Conservation (phyloP, 2,888 invertebrate genomes). For the Erebia ligea region DNA sequence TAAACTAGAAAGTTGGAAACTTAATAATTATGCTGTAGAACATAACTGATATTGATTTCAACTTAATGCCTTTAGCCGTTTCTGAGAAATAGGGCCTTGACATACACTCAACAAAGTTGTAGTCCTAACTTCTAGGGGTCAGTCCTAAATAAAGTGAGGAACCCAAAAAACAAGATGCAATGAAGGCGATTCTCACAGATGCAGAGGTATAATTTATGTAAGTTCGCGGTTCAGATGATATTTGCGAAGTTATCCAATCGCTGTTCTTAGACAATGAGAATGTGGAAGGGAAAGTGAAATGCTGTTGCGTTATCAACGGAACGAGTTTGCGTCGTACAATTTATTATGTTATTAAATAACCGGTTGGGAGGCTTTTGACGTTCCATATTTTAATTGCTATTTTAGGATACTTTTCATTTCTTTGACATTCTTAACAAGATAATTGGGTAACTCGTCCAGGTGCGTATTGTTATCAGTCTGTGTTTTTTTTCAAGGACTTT, state of each 20-base stretch:
- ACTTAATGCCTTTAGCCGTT: not conserved
- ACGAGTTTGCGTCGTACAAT: conserved; percentile 39
- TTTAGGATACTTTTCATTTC: conserved; percentile 5
- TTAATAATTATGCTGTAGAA: not conserved
- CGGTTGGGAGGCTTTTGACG: conserved; percentile 35
- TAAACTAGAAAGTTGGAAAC: not conserved
- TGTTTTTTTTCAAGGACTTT: conserved; percentile 1
- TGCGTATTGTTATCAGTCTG: not conserved
- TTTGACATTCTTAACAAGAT: not conserved
- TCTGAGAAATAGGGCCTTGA: not conserved
- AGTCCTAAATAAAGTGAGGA: not conserved
- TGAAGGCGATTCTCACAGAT: conserved; percentile 73
- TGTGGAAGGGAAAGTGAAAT: conserved; percentile 79
- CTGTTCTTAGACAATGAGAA: conserved; percentile 76
- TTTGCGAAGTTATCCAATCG: conserved; percentile 76
- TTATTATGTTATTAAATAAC: conserved; percentile 42
- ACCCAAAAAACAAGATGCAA: conserved; percentile 62
- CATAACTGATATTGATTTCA: not conserved
- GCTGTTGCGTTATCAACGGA: conserved; percentile 71
- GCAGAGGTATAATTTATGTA: conserved; percentile 64
- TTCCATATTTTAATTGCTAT: conserved; percentile 28
- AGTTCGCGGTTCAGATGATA: conserved; percentile 66
- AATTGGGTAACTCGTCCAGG: not conserved
- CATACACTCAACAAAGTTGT: too few relatives aligned
- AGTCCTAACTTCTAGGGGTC: not conserved